Base-by-base conservation (phyloP, 2,797 vertebrate species). In the Sylvia borin region DNA sequence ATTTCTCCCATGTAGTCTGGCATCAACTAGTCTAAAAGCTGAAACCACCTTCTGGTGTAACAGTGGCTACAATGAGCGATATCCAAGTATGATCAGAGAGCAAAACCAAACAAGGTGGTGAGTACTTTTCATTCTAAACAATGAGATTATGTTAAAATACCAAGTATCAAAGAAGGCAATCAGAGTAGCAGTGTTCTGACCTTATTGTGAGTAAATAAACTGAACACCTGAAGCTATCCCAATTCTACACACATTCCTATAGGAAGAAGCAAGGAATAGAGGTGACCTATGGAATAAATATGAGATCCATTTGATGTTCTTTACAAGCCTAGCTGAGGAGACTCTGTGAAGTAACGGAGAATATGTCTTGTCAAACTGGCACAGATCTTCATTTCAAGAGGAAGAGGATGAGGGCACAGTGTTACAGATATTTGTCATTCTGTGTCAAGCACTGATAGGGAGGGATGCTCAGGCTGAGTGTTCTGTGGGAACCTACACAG, bases 181-280 rank as follows among this genome's bases (percentile, higher is more conserved):
- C 1, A 2, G 17, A 20, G 32, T 55, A 67, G 27, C 31, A 50
- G 48, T 65, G 31, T 85, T 94, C 57, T 94, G 71, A 54, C 31
- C 18, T 83, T 29, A 32, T 4, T 27, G 60, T n/a, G 18, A 79
- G 24, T n/a, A 89, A 87, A 76, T 55, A 66, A 40, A 60, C 10
- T 20, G 32, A 70, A 61, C 13, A 12, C 4, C 1, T 13, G 45
- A 79, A 64, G 47, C 27, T 77, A 6, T 70, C n/a, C 22, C 75
- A 83, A 25, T 16, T 36, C 0, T 0, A 34, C 6, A 26, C 0
- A 1, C 3, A 36, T 40, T 47, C 36, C 13, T 42, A 6, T 65
- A 36, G 0, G 0, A 72, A 66, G 31, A 36, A 74, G 31, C 10
- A 47, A 74, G 27, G 34, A 40, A 31, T 11, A 43, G 50, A 58